These are phyloP conservation scores for Aplysina aerophoba DNA, from an alignment of 37 sponge, comb jelly and placozoan genomes.

Conservation along the genomic window DNA sequence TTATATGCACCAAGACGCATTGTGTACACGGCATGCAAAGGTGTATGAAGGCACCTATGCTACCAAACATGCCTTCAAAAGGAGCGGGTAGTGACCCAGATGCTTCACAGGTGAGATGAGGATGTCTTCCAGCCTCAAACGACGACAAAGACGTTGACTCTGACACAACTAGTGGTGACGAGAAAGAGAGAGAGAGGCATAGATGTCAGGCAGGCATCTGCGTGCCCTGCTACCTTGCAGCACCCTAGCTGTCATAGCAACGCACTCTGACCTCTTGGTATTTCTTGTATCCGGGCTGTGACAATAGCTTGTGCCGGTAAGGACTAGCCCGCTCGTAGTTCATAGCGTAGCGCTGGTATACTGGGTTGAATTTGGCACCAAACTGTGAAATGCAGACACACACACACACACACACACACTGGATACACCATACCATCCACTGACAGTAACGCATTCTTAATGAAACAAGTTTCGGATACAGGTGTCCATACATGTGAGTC, in stretches of 20 bases:
- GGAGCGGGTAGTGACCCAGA: background rate
- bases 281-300: background rate
- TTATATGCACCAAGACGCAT: too few species aligned
- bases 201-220: too few species aligned
- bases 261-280: background rate
- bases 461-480: too few species aligned
- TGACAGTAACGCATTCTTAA: too few species aligned
- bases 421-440: too few species aligned
- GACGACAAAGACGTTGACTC: background rate
- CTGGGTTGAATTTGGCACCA: slow-evolving; percentile 14
- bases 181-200: too few species aligned
- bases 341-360: slow-evolving; percentile 9
- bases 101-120: slow-evolving; percentile 26
- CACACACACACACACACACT: too few species aligned
- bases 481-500: too few species aligned
- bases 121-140: slow-evolving; percentile 8
- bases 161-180: background rate
- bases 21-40: background rate
- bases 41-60: background rate
- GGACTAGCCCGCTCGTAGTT: slow-evolving; percentile 7
- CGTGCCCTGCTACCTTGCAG: too few species aligned
- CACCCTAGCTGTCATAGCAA: too few species aligned
- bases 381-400: background rate
- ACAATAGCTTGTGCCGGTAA: background rate
- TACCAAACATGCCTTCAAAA: background rate